These are phyloP conservation scores for Archivesica marissinica DNA, from an alignment of 1,140 invertebrate genomes.

Conservation along the genomic window DNA sequence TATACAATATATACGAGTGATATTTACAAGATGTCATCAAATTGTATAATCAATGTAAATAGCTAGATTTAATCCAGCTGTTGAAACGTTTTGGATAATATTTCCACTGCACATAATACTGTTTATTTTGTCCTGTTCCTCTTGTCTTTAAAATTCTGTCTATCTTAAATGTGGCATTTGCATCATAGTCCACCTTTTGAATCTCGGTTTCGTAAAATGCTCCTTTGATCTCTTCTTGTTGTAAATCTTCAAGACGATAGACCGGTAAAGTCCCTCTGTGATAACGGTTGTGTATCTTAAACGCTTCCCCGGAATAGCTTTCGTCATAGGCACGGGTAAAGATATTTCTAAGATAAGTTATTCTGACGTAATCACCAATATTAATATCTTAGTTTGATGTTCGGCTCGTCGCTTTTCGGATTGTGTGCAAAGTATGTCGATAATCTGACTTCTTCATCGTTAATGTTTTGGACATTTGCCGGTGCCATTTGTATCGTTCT, in stretches of 20 bases:
- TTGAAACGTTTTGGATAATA: background rate
- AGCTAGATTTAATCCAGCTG: background rate
- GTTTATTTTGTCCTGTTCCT: too few species aligned
- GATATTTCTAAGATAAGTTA: background rate
- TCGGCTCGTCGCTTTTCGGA: background rate
- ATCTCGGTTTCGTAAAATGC: too few species aligned
- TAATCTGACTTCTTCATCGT: conserved; percentile 27
- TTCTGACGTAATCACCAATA: too few species aligned
- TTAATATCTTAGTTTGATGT: background rate
- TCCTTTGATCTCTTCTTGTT: too few species aligned
- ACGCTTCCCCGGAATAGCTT: background rate
- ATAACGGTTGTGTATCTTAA: too few species aligned
- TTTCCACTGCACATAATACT: too few species aligned
- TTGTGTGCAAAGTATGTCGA: too few species aligned
- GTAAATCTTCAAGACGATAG: too few species aligned
- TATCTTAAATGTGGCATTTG: background rate
- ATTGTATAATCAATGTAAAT: background rate
- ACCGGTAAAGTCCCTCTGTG: too few species aligned
- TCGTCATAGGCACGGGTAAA: conserved; percentile 31
- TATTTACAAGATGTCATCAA: too few species aligned
- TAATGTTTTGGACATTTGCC: conserved; percentile 6
- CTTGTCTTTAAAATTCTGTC: background rate
- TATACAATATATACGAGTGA: too few species aligned
- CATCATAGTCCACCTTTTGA: conserved; percentile 13
- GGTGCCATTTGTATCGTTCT: conserved; percentile 23